Evolutionary conservation across 2,888 invertebrate genomes (phyloP).

Genomic region (Andrena praecox): DNA sequence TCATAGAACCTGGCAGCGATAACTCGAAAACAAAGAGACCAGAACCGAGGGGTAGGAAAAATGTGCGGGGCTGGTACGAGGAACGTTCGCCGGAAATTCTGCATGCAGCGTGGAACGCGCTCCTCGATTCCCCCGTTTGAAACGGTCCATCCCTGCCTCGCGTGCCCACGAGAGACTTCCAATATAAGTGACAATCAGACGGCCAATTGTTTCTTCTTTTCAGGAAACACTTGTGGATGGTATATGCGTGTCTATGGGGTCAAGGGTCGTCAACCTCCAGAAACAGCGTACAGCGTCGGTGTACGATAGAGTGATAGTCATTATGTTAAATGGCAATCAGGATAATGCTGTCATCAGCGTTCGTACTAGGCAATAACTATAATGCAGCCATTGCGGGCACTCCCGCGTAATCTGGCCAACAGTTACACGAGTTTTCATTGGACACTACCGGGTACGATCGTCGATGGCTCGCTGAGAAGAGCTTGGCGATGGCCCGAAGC

Average conservation of each 20-base stretch:
- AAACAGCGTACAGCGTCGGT: slow-evolving; percentile 62
- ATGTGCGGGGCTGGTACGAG: background rate
- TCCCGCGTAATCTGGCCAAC: slow-evolving; percentile 73
- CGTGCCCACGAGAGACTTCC: slow-evolving; percentile 6
- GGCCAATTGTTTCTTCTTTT: slow-evolving; percentile 70
- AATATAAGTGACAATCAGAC: slow-evolving; percentile 59
- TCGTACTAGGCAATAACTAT: slow-evolving; percentile 75
- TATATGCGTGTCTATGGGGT: slow-evolving; percentile 51
- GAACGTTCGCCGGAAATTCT: background rate
- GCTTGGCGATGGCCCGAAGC: too few relatives aligned
- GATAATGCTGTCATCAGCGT: slow-evolving; percentile 82
- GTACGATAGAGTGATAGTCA: slow-evolving; percentile 77
- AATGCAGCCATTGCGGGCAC: slow-evolving; percentile 71
- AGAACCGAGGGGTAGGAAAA: background rate
- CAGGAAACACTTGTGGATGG: slow-evolving; percentile 64
- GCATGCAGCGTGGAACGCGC: background rate
- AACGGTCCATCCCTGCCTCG: background rate
- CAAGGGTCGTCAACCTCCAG: slow-evolving; percentile 77
- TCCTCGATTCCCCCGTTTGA: background rate
- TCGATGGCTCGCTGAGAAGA: background rate
- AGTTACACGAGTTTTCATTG: slow-evolving; percentile 72
- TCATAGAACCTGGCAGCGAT: background rate
- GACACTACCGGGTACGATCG: slow-evolving; percentile 68
- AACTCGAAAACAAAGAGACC: background rate
- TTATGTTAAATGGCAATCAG: slow-evolving; percentile 83